Conservation (phyloP, 2,797 vertebrate genomes). For the Neopelma chrysocephalum region DNA sequence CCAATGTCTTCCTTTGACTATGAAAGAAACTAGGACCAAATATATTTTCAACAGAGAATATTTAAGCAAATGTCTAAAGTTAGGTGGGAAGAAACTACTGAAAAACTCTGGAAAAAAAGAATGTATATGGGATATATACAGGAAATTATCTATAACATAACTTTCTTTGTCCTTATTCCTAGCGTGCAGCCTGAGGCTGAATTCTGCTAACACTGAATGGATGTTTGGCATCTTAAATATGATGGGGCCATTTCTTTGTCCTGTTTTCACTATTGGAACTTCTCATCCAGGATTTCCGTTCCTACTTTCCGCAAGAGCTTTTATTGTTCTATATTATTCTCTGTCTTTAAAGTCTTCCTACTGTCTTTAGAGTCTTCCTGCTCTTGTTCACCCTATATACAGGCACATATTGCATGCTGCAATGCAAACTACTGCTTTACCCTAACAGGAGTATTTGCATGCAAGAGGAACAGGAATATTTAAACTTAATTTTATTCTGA, state of each 20-base stretch:
- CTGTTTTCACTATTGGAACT: background rate
- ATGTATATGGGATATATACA: background rate
- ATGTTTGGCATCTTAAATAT: background rate
- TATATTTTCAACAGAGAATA: background rate
- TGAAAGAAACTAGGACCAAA: background rate
- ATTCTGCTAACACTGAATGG: background rate
- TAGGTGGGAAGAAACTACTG: background rate
- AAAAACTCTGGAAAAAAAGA: background rate
- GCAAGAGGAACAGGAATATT: background rate
- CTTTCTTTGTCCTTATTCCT: background rate
- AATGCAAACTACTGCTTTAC: background rate
- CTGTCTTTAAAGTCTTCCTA: background rate
- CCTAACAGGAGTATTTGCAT: background rate
- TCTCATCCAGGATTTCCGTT: background rate
- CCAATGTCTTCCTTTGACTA: background rate
- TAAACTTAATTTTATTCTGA: background rate
- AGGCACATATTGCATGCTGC: background rate
- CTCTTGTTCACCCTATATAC: background rate
- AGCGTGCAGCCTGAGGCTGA: background rate
- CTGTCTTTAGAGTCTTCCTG: background rate
- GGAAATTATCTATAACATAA: fast-evolving
- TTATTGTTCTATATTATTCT: background rate
- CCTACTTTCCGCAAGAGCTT: background rate
- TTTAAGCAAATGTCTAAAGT: background rate
- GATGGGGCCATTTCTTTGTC: background rate